These are phyloP conservation scores for Sebastes aleutianus DNA, from an alignment of 2,797 vertebrate genomes.

Conservation along the genomic window DNA sequence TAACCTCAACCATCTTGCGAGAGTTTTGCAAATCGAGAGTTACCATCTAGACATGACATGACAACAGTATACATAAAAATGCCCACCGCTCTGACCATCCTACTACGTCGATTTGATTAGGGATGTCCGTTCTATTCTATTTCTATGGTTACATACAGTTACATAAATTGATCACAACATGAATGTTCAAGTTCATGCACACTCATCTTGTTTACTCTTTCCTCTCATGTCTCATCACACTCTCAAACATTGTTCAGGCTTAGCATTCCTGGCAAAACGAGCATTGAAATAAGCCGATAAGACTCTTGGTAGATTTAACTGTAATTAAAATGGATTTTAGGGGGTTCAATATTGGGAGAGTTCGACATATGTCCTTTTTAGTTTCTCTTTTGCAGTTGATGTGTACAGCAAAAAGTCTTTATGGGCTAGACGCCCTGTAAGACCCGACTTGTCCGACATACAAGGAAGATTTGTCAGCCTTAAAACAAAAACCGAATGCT, in stretches of 20 bases:
- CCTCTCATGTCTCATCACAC: background rate
- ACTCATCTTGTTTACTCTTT: background rate
- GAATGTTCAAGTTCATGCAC: background rate
- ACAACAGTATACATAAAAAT: background rate
- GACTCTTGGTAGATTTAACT: background rate
- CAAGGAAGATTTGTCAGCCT: background rate
- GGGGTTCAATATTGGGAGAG: background rate
- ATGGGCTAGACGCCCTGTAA: background rate
- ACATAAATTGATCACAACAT: background rate
- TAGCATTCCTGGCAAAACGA: background rate
- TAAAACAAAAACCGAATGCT: background rate
- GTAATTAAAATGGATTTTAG: background rate
- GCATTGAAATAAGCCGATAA: background rate
- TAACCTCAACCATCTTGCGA: no score
- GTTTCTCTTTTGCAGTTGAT: background rate
- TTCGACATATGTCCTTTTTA: background rate
- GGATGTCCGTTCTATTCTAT: no score
- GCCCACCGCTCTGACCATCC: fast-evolving
- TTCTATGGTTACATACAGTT: background rate
- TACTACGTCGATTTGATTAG: no score
- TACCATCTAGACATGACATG: background rate
- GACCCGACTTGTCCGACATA: background rate
- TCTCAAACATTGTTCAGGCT: background rate
- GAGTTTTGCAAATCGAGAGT: no score
- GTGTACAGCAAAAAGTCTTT: background rate